Percentiles rank a stretch among this genome's conserved stretches.
Evolutionary conservation across 2,888 invertebrate species (phyloP).

Genomic region (Leucophenga maculata): DNA sequence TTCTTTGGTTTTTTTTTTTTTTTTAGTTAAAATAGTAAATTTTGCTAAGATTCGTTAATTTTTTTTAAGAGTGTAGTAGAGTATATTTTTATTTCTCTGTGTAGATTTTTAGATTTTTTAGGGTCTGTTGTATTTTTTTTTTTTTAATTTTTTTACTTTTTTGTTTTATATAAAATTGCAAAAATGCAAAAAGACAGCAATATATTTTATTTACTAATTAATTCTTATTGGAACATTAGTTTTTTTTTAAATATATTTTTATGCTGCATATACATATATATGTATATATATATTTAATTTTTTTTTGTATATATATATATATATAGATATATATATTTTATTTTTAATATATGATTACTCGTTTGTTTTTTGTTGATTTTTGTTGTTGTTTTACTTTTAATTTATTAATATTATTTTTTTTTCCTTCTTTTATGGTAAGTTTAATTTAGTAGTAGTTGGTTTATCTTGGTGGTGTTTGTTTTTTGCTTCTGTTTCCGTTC

Average conservation of each 20-base stretch:
- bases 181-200: constrained; percentile 73
- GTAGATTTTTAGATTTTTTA: constrained; percentile 37
- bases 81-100: constrained; percentile 41
- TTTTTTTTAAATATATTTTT: constrained; percentile 50
- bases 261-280: constrained; percentile 37
- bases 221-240: constrained; percentile 70
- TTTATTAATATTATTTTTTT: constrained; percentile 31
- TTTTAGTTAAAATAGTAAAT: constrained; percentile 71
- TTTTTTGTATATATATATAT: constrained; percentile 35
- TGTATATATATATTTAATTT: constrained; percentile 37
- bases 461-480: constrained; percentile 68
- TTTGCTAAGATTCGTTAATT: constrained; percentile 64
- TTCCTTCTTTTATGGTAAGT: constrained; percentile 31
- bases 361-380: constrained; percentile 44
- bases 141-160: constrained; percentile 34
- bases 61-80: constrained; percentile 39
- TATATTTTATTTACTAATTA: constrained; percentile 54
- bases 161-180: constrained; percentile 71
- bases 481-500: constrained; percentile 38
- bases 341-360: constrained; percentile 64
- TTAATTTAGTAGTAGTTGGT: constrained; percentile 69
- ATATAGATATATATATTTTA: constrained; percentile 28
- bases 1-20: constrained; percentile 43
- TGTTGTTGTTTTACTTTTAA: constrained; percentile 3
- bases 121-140: constrained; percentile 47